These are phyloP conservation scores for Melinopterus prodromus DNA, from an alignment of 2,888 invertebrate species.

Conservation along the genomic window DNA sequence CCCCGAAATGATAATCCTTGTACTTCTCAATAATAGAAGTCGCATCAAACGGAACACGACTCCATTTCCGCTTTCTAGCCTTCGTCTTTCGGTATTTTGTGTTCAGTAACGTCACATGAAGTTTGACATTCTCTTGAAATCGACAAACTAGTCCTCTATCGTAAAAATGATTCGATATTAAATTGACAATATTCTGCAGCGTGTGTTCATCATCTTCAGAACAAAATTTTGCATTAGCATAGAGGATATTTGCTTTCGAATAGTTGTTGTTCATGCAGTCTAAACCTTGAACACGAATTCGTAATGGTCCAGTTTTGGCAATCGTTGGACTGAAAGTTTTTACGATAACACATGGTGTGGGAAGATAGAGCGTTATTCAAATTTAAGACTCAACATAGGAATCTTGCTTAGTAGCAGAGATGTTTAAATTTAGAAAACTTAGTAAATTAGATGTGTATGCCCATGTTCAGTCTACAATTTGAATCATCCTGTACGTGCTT, in stretches of 20 bases:
- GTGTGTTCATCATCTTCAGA: slow-evolving; percentile 60
- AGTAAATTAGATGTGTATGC: too few species aligned
- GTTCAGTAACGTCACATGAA: slow-evolving; percentile 90
- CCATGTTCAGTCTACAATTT: too few species aligned
- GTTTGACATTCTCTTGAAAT: slow-evolving; percentile 71
- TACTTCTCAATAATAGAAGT: slow-evolving; percentile 71
- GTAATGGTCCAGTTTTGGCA: slow-evolving; percentile 50
- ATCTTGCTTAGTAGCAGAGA: too few species aligned
- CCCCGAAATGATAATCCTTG: slow-evolving; percentile 77
- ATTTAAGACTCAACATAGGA: too few species aligned
- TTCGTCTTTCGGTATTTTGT: slow-evolving; percentile 61
- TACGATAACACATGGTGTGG: neutral
- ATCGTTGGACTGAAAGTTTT: slow-evolving; percentile 48
- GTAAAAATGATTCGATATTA: slow-evolving; percentile 67
- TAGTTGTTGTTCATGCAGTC: slow-evolving; percentile 94
- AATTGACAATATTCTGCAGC: slow-evolving; percentile 72
- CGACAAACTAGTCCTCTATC: slow-evolving; percentile 67
- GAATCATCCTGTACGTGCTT: slow-evolving; percentile 50
- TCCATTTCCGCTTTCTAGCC: slow-evolving; percentile 47
- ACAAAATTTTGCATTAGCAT: slow-evolving; percentile 68
- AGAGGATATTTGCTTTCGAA: slow-evolving; percentile 79
- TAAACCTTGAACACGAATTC: slow-evolving; percentile 75
- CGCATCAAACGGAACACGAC: slow-evolving; percentile 69
- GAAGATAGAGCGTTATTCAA: slow-evolving; percentile 24
- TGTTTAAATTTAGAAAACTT: too few species aligned